Evolutionary conservation across 2,113 vertebrate species (phyloP), one percentile per base, ranked within the genome.

Genomic region (western clawed frog (Xenopus tropicalis)): DNA sequence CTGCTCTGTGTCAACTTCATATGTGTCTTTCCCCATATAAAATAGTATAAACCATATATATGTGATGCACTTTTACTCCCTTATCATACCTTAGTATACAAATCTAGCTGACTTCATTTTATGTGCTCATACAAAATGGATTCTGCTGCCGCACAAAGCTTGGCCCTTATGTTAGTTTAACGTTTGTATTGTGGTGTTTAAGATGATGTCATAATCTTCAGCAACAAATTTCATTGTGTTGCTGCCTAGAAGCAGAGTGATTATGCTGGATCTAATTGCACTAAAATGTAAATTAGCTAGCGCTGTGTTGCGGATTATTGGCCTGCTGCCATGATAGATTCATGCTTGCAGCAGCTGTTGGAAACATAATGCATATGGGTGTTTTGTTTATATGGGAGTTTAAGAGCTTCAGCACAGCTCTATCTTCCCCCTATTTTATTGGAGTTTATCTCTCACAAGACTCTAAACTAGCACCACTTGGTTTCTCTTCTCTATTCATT

Each of bases 141-240:
- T 23, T 54, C 14, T 62, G 4, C 48, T 62, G 5, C n/a, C 43
- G 73, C 24, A 62, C n/a, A 42, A 69, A 22, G 29, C 56, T 46
- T 62, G 37, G 57, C 54, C 58, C 66, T 76, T 42, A 48, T 22
- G 58, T 76, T 76, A 76, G 68, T 68, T 78, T 83, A 79, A 82
- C 86, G 85, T 83, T 79, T 82, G 81, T 87, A 77, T 88, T 86
- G 85, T 85, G 85, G 80, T 85, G 82, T 88, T 90, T 88, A 82
- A 84, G 77, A 88, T 91, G 87, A 91, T 91, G 89, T 90, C 86
- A 91, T 91, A 88, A 90, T 87, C 80, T 85, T 80, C 83, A 83
- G 78, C 79, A 85, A 77, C 72, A 89, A 88, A 85, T 88, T 86
- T 90, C 85, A 88, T 87, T 82, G 80, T 79, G 82, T 84, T 84